phyloP scores from a whole-genome alignment of 37 sponge, comb jelly and placozoan species.

The Diacarnus erythraeanus region DNA sequence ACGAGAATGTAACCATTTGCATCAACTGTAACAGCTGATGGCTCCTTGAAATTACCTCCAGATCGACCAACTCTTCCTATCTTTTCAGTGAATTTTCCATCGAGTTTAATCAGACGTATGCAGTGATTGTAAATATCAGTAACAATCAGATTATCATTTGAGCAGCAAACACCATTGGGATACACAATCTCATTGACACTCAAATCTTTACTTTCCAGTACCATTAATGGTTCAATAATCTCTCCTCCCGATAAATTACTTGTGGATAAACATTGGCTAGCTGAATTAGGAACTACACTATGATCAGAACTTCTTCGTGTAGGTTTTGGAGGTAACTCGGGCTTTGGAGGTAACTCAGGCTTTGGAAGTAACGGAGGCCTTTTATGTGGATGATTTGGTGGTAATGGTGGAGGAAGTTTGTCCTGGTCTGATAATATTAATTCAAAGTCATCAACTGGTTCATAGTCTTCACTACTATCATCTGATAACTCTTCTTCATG shows the following conservation, averaged over 20 bases:
- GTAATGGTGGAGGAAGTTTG: conserved; percentile 26
- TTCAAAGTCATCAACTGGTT: not conserved
- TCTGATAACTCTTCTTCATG: too few relatives aligned
- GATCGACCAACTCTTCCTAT: conserved; percentile 31
- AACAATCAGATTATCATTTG: conserved; percentile 11
- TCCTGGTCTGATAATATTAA: too few relatives aligned
- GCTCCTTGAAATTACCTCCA: conserved; percentile 37
- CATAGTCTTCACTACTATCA: conserved; percentile 4
- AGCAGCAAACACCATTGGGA: conserved; percentile 33
- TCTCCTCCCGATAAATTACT: too few relatives aligned
- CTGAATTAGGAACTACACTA: too few relatives aligned
- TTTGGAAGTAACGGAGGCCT: not conserved
- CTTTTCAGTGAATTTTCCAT: conserved; percentile 19
- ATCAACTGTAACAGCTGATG: conserved; percentile 24
- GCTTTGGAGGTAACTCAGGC: not conserved
- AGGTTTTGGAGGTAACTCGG: too few relatives aligned
- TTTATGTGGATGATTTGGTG: conserved; percentile 7
- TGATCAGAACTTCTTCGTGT: too few relatives aligned
- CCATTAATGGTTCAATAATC: not conserved
- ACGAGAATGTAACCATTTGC: conserved; percentile 16
- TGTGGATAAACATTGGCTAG: too few relatives aligned
- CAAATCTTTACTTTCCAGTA: not conserved
- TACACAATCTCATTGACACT: conserved; percentile 15
- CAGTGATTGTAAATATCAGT: conserved; percentile 38
- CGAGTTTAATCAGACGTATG: conserved; percentile 18